Evolutionary conservation across 2,113 vertebrate genomes (phyloP).

Genomic region (Spermophilus dauricus): DNA sequence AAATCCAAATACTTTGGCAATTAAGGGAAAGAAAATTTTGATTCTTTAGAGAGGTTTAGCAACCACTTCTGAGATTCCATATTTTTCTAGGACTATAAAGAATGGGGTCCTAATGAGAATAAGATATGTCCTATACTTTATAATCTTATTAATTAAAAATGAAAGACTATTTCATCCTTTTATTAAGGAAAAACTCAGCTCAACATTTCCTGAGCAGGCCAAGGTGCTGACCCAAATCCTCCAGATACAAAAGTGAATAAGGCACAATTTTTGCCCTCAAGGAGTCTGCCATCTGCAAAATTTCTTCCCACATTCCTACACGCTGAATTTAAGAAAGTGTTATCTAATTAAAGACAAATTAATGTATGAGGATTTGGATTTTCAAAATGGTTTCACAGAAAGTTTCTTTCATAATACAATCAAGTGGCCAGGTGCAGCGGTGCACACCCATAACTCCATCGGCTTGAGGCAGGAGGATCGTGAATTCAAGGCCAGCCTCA

Average conservation of each 20-base stretch:
- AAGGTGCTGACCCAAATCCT: neutral
- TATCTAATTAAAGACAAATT: neutral
- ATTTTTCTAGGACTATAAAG: slow-evolving; percentile 2
- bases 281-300: neutral
- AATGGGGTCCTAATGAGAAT: neutral
- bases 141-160: too few species aligned
- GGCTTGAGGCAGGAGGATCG: too few species aligned
- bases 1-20: neutral
- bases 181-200: neutral
- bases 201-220: neutral
- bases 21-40: neutral
- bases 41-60: neutral
- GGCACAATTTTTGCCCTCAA: neutral
- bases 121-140: too few species aligned
- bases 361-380: neutral
- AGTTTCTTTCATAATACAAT: neutral
- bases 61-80: neutral
- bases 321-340: neutral
- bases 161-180: neutral
- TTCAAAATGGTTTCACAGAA: neutral
- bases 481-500: too few species aligned
- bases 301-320: neutral
- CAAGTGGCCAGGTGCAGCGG: too few species aligned
- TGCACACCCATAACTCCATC: too few species aligned
- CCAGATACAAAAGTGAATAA: neutral